A percentile compares a stretch with the other conserved stretches of the same genome.
Evolutionary conservation across 1,140 invertebrate species (phyloP).

Genomic region (Rhyzopertha dominica): DNA sequence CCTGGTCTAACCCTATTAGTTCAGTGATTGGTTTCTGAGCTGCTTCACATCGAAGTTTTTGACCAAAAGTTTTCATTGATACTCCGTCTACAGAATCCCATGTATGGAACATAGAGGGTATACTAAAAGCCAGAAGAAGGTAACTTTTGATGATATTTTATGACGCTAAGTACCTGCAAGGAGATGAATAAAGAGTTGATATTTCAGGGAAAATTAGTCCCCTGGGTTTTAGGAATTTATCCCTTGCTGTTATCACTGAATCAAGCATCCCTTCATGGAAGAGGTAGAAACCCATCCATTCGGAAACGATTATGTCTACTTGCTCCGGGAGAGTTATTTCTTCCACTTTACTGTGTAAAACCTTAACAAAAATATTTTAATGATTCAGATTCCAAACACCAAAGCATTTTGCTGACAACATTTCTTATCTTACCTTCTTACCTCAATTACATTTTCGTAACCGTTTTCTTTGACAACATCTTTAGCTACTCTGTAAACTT

Average conservation of each 20-base stretch:
- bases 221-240: slow-evolving; percentile 79
- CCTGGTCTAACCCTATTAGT: slow-evolving; percentile 47
- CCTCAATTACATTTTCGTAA: slow-evolving; percentile 53
- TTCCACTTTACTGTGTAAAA: slow-evolving; percentile 68
- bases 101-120: slow-evolving; percentile 58
- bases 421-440: slow-evolving; percentile 40
- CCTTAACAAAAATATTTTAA: slow-evolving; percentile 41
- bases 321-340: slow-evolving; percentile 75
- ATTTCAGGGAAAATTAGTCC: slow-evolving; percentile 65
- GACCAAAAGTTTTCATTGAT: slow-evolving; percentile 52
- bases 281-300: slow-evolving; percentile 99
- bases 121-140: slow-evolving; percentile 38
- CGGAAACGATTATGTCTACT: slow-evolving; percentile 95
- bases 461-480: slow-evolving; percentile 75
- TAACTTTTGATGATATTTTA: slow-evolving; percentile 1
- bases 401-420: slow-evolving; percentile 2
- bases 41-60: slow-evolving; percentile 47
- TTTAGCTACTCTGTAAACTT: slow-evolving; percentile 80
- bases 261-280: slow-evolving; percentile 98
- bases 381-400: slow-evolving; percentile 11
- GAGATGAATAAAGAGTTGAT: slow-evolving; percentile 57
- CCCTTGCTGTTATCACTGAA: slow-evolving; percentile 82
- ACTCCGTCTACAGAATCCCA: slow-evolving; percentile 56
- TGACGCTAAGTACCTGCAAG: slow-evolving; percentile 53
- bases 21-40: slow-evolving; percentile 48